Conservation (phyloP, 2,797 vertebrate genomes). For the Anguilla obscura region DNA sequence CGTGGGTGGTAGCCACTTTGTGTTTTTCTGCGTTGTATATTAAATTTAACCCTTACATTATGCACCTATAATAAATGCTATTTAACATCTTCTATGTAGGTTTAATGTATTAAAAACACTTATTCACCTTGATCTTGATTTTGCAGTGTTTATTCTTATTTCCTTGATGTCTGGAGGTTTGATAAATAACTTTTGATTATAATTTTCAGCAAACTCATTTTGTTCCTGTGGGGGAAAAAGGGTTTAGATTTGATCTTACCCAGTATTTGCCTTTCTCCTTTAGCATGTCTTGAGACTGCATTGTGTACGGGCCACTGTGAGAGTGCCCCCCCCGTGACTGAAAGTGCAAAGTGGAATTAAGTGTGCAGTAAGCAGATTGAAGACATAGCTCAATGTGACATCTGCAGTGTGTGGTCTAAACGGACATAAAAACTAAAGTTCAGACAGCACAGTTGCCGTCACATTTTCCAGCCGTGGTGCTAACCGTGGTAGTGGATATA, state of each 20-base stretch:
- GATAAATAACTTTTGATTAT: neutral
- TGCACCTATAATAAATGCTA: neutral
- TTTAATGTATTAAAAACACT: neutral
- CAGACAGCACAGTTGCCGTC: neutral
- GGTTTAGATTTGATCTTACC: neutral
- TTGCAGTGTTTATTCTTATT: neutral
- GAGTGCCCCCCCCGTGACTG: neutral
- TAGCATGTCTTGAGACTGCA: neutral
- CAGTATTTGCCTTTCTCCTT: neutral
- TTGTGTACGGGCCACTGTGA: neutral
- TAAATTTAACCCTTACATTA: neutral
- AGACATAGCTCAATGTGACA: neutral
- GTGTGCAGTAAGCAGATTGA: neutral
- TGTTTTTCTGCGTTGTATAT: neutral
- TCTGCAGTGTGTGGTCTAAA: neutral
- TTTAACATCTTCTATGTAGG: neutral
- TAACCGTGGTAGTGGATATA: neutral
- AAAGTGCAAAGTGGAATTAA: neutral
- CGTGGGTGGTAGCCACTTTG: constrained; percentile 11
- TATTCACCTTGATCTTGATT: neutral
- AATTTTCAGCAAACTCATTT: neutral
- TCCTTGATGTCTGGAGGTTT: neutral
- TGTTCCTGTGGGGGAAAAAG: neutral
- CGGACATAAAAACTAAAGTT: neutral
- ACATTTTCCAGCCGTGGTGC: neutral